Evolutionary conservation across 1,140 invertebrate genomes (phyloP).

Genomic region (Brachionus sp.): DNA sequence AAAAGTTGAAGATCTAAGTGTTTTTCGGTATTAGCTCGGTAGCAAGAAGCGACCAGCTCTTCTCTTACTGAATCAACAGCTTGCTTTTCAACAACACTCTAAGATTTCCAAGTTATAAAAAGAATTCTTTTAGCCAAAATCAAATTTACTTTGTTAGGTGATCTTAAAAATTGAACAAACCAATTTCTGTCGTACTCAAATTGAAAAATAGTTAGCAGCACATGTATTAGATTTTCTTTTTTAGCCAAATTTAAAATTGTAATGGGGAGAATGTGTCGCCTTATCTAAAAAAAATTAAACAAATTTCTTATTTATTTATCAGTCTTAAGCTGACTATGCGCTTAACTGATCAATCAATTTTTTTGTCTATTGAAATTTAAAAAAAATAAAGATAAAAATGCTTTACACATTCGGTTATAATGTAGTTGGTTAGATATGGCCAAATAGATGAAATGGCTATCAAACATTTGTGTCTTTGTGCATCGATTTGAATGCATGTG

Average conservation of each 20-base stretch:
- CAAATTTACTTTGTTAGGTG: slow-evolving; percentile 29
- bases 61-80: slow-evolving; percentile 23
- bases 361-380: not conserved
- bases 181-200: slow-evolving; percentile 36
- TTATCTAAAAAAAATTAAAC: not conserved
- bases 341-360: too few species aligned
- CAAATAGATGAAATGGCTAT: not conserved
- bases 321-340: too few species aligned
- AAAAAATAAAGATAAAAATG: too few species aligned
- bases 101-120: not conserved
- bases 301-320: too few species aligned
- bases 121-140: not conserved
- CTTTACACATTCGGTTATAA: slow-evolving; percentile 38
- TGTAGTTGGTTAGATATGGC: slow-evolving; percentile 10
- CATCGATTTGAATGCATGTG: not conserved
- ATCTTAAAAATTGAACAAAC: slow-evolving; percentile 42
- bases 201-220: slow-evolving; percentile 33
- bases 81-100: slow-evolving; percentile 33
- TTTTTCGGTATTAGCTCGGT: not conserved
- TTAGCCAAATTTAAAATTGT: slow-evolving; percentile 31
- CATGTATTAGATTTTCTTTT: slow-evolving; percentile 9
- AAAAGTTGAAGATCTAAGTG: slow-evolving; percentile 32
- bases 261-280: slow-evolving; percentile 7
- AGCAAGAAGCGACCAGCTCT: slow-evolving; percentile 12
- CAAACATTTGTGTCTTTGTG: slow-evolving; percentile 12